phyloP scores from a whole-genome alignment of 2,888 invertebrate species.

The Notodonta dromedarius region DNA sequence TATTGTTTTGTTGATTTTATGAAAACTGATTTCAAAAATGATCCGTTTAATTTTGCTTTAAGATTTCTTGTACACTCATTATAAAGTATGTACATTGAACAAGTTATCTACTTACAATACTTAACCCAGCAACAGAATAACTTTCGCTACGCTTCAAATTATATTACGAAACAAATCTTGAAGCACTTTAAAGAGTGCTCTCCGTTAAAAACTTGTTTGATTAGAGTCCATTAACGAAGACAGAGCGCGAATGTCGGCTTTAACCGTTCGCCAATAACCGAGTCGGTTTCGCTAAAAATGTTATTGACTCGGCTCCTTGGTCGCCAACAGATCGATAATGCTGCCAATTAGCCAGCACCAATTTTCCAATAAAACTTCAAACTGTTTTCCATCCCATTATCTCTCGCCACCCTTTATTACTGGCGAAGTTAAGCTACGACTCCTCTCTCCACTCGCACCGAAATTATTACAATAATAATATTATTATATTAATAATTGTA shows the following conservation, averaged over 20 bases:
- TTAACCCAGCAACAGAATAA: conserved; percentile 13
- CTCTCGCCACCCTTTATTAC: conserved; percentile 82
- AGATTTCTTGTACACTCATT: background rate
- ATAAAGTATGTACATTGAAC: background rate
- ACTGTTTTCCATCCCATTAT: conserved; percentile 85
- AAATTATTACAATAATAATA: conserved; percentile 85
- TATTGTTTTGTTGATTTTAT: background rate
- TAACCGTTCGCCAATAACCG: conserved; percentile 43
- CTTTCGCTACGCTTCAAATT: conserved; percentile 32
- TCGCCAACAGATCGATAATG: conserved; percentile 77
- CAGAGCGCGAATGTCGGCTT: conserved; percentile 42
- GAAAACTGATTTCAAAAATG: background rate
- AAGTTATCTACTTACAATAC: conserved; percentile 10
- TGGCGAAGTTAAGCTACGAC: conserved; percentile 81
- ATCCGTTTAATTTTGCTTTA: no score
- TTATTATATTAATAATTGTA: conserved; percentile 85
- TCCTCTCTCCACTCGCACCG: conserved; percentile 75
- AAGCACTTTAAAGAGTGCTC: conserved; percentile 41
- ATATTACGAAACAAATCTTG: conserved; percentile 43
- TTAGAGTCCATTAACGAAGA: conserved; percentile 45
- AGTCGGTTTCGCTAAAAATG: conserved; percentile 57
- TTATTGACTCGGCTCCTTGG: conserved; percentile 59
- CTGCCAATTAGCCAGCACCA: conserved; percentile 82
- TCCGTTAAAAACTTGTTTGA: conserved; percentile 46
- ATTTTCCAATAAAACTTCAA: conserved; percentile 85